Evolutionary conservation across 2,797 vertebrate species (phyloP).

Genomic region (Hypotaenidia okinawae): DNA sequence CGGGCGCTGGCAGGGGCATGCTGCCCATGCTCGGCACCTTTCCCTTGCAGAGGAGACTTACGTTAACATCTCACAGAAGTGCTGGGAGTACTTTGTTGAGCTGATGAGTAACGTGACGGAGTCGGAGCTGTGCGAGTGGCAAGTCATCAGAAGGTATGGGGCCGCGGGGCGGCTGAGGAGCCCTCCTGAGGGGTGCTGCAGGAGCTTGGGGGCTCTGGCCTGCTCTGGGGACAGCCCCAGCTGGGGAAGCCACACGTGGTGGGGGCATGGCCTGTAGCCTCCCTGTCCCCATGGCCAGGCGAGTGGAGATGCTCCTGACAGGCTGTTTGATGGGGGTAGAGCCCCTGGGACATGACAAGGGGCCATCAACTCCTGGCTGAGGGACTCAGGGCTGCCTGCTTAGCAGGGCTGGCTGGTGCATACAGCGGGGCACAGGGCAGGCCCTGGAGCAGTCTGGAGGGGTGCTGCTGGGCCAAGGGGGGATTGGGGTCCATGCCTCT

Average conservation of each 20-base stretch:
- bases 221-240: rapidly evolving
- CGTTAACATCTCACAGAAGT: not conserved
- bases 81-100: slow-evolving; percentile 15
- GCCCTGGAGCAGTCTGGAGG: not conserved
- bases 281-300: rapidly evolving
- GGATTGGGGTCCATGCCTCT: rapidly evolving
- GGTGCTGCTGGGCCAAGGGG: not conserved
- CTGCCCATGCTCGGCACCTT: not conserved
- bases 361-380: not conserved
- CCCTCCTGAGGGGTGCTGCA: rapidly evolving
- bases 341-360: rapidly evolving
- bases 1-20: rapidly evolving
- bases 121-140: slow-evolving; percentile 53
- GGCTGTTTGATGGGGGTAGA: not conserved
- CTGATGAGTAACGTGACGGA: slow-evolving; percentile 25
- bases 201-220: rapidly evolving
- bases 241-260: rapidly evolving
- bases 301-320: rapidly evolving
- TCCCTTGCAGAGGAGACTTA: not conserved
- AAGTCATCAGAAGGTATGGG: slow-evolving; percentile 50
- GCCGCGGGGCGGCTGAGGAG: rapidly evolving
- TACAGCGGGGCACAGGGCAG: not conserved
- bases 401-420: not conserved
- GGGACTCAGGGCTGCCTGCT: no score
- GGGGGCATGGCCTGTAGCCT: not conserved